Evolutionary conservation across 1,140 invertebrate species (phyloP), one percentile per base, ranked within the genome.

Genomic region (Pemphigus obesinymphae): DNA sequence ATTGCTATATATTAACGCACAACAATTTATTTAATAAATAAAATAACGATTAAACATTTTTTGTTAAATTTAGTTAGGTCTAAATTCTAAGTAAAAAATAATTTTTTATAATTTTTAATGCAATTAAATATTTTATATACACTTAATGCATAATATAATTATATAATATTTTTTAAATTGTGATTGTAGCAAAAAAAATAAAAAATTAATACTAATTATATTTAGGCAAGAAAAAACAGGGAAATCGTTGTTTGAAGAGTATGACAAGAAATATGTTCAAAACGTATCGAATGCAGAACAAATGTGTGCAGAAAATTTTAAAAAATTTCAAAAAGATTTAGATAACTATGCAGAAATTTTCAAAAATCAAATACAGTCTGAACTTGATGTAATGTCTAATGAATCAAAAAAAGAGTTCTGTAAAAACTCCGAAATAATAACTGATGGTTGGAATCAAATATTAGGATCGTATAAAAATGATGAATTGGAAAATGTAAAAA

Each of bases 271-370:
- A 29, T 40, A 45, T 61, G n/a, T 34, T 29, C 37, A 63, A 45
- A 43, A 40, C 40, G 8, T 37, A 40, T 58, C 50, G 31, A 43
- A 43, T 20, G 6, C 11, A 45, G 50, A 80, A 80, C n/a, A 80
- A 58, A 80, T 80, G 53, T 61, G 8, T 80, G 13, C 6, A 6
- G 76, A 80, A 13, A 63, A 43, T 31, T 80, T 43, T 1, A 29
- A n/a, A 10, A 80, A 63, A 45, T 61, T 80, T 43, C 34, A 80
- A 40, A 61, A 63, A 43, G 76, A 80, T 61, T 40, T 80, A 61
- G 37, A 80, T 3, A 26, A 63, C 23, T 43, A 80, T 43, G 13
- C 37, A 40, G 23, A 80, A 31, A 20, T n/a, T 29, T 61, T 80
- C 1, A 80, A 63, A 61, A 61, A 61, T 43, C 13, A 80, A 63